Conservation (phyloP, 1,140 invertebrate genomes). For the Zaprionus lachaisei region DNA sequence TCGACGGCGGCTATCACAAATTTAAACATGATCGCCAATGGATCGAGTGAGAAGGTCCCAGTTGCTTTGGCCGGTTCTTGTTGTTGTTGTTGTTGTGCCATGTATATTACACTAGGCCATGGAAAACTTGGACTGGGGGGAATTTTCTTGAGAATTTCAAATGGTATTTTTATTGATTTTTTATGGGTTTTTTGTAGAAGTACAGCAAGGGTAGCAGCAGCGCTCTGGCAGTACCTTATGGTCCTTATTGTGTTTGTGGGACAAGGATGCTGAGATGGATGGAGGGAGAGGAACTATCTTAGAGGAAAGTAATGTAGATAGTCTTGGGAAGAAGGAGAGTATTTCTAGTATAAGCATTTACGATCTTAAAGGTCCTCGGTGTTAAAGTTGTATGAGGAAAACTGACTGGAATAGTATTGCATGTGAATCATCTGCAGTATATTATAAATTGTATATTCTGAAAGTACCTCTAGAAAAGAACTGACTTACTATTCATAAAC, state of each 20-base stretch:
- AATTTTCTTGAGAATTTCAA: conserved; percentile 50
- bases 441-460: too few species aligned
- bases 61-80: background rate
- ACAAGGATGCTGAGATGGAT: background rate
- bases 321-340: too few species aligned
- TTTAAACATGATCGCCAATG: conserved; percentile 65
- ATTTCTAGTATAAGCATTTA: too few species aligned
- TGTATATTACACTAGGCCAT: conserved; percentile 31
- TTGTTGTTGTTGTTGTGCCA: conserved; percentile 22
- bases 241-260: background rate
- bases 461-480: too few species aligned
- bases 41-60: conserved; percentile 26
- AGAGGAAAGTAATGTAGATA: too few species aligned
- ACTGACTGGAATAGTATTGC: too few species aligned
- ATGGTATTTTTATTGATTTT: conserved; percentile 57
- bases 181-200: conserved; percentile 15
- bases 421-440: too few species aligned
- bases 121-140: conserved; percentile 19
- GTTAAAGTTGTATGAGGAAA: too few species aligned
- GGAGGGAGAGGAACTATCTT: too few species aligned
- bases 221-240: background rate
- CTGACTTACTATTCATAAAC: too few species aligned
- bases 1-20: conserved; percentile 65
- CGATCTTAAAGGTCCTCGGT: too few species aligned
- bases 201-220: background rate